Base-by-base conservation (phyloP, 2,113 vertebrate species). In the Periophthalmus modestus region DNA sequence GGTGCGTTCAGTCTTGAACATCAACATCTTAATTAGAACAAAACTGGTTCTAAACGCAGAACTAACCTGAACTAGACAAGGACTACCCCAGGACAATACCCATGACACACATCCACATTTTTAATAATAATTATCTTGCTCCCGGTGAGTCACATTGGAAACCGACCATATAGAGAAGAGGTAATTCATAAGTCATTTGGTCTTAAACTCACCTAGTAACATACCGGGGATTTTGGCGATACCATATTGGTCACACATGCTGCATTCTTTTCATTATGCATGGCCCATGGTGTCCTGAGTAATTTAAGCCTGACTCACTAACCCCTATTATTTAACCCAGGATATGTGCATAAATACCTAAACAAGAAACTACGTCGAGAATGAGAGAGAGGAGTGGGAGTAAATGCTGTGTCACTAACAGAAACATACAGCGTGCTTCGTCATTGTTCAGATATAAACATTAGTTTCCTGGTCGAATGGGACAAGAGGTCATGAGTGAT, bases 321-420 rank as follows among this genome's bases (percentile, higher is more conserved):
- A 33, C 36, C 33, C 61, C 61, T 36, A 57, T 65, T 65, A 59
- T 77, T 77, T 72, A 82, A 83, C 46, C 54, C 36, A 28, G 14
- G 33, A 19, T 63, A 9, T 19, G 28, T 11, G 33, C 16, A 36
- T 34, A 19, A 61, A 36, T 36, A 36, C 9, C 61, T 18, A 36
- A 63, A 63, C 61, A 36, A 63, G 61, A 63, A 59, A 9, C 50
- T 72, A 77, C 75, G 50, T 61, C 4, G 68, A 59, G 11, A 57
- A 59, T 71, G 4, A 67, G 70, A 82, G 77, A 39, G 69, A 28
- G 12, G 28, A 12, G 87, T 85, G 81, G 84, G 81, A 15, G 72
- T 69, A 74, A 71, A 71, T 87, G 77, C 74, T 82, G 61, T 81
- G 80, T 84, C 85, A 85, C 71, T 71, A 84, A 7, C 68, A 61